phyloP scores from a whole-genome alignment of 2,113 vertebrate genomes.

The Tichodroma muraria region DNA sequence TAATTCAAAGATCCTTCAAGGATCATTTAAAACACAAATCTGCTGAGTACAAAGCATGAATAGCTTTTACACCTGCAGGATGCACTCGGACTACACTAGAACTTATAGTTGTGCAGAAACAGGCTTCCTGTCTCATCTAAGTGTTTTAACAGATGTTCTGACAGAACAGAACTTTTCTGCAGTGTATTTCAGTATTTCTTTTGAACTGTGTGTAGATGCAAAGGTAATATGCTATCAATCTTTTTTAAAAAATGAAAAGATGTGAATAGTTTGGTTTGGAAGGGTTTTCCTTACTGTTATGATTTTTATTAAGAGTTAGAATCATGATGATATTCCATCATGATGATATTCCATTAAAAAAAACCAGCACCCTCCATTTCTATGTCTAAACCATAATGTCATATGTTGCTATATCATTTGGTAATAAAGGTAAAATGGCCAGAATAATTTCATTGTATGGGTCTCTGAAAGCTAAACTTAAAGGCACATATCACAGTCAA shows the following conservation, averaged over 20 bases:
- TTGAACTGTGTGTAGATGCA: background rate
- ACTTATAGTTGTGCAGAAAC: background rate
- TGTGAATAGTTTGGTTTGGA: background rate
- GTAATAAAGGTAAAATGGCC: background rate
- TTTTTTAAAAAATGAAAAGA: background rate
- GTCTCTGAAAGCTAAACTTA: background rate
- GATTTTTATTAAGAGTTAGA: background rate
- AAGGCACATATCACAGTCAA: background rate
- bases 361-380: background rate
- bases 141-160: background rate
- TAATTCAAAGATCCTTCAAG: background rate
- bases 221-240: background rate
- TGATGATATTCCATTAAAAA: too few relatives aligned
- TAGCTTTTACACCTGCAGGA: background rate
- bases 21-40: background rate
- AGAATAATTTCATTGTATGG: background rate
- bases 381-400: background rate
- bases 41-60: background rate
- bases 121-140: background rate
- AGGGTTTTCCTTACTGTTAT: background rate
- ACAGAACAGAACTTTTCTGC: background rate
- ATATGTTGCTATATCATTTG: background rate
- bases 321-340: background rate
- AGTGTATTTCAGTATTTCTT: background rate
- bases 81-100: background rate